Evolutionary conservation across 1,140 invertebrate species (phyloP).

Genomic region (Homarus americanus): DNA sequence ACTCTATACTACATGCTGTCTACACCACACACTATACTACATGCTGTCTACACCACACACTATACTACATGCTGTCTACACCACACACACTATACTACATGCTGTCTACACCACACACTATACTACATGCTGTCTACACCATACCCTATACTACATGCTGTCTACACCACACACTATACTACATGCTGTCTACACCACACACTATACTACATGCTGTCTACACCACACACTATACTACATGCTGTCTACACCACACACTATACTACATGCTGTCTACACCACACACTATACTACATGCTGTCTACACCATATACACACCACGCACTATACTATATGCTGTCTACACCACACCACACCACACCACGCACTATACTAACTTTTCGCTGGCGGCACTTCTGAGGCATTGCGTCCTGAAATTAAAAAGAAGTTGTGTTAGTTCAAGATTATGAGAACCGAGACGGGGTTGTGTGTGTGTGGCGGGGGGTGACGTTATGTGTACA

Average conservation of each 20-base stretch:
- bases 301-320: not conserved
- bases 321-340: not conserved
- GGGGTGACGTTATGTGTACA: too few relatives aligned
- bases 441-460: too few relatives aligned
- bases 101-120: too few relatives aligned
- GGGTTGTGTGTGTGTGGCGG: too few relatives aligned
- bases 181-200: not conserved
- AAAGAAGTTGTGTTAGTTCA: not conserved
- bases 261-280: not conserved
- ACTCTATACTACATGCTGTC: not conserved
- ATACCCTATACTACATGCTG: not conserved
- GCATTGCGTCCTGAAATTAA: not conserved
- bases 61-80: not conserved
- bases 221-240: not conserved
- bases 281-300: not conserved
- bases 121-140: too few relatives aligned
- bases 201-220: too few relatives aligned
- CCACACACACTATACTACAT: too few relatives aligned
- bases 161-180: not conserved
- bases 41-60: not conserved
- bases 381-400: not conserved
- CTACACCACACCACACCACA: not conserved
- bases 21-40: not conserved
- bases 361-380: not conserved
- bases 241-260: not conserved